Base-by-base conservation (phyloP, 2,797 vertebrate species). In the Siniperca undulata region DNA sequence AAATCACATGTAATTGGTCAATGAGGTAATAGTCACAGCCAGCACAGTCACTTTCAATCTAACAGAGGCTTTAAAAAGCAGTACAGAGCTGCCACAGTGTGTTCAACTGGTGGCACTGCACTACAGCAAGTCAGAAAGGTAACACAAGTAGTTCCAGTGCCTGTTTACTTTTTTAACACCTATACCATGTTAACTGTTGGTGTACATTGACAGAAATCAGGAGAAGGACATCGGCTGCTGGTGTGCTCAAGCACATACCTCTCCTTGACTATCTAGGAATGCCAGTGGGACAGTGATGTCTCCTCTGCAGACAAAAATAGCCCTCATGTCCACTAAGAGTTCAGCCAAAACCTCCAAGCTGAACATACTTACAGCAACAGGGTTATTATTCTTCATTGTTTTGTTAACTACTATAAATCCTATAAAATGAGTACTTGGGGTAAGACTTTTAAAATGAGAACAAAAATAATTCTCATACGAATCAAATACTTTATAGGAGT, bases 21-120 rank as follows among this genome's bases (percentile, higher is more conserved):
- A 14, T 70, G 11, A 72, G n/a, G 55, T 0, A 55, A 74, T 1
- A 52, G 3, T 30, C 27, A 30, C 27, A 30, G 50, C 38, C 17
- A 27, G 27, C 27, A 4, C 17, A 7, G 36, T 5, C 36, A 3
- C 44, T 0, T 6, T 2, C 19, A 11, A 24, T n/a, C 19, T 16
- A 59, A 24, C 24, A 7, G 11, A 53, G 8, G n/a, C 17, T 11
- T 19, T 44, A 0, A 71, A 55, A n/a, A 58, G 61, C 82, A 77
- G 73, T 83, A 42, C 82, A 83, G 46, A 74, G 86, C 89, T 93
- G 94, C 95, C 94, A 87, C 91, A 4, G 34, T 85, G 93, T 94
- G 95, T 85, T 89, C 83, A 88, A 38, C 38, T 3, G 1, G 7
- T 13, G 67, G 64, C 40, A 94, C 83, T 93, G 88, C 93, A 93